Evolutionary conservation across 1,140 invertebrate species (phyloP).

Genomic region (Leguminivora glycinivorella): DNA sequence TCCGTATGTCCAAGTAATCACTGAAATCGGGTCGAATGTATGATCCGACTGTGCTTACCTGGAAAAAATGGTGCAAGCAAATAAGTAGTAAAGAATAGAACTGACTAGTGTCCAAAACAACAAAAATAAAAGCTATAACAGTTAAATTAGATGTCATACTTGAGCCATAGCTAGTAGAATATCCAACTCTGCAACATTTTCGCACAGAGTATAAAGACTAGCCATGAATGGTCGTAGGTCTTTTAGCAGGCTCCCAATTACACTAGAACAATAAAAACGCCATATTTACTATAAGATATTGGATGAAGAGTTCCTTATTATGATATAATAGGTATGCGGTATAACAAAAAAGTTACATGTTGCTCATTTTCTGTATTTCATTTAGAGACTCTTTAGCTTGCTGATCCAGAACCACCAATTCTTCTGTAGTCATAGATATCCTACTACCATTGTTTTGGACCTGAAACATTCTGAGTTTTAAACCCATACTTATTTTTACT

Average conservation of each 20-base stretch:
- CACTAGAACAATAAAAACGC: conserved; percentile 68
- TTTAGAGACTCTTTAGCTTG: conserved; percentile 86
- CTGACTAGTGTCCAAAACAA: conserved; percentile 33
- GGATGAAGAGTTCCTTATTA: too few species aligned
- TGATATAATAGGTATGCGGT: too few species aligned
- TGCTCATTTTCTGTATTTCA: conserved; percentile 90
- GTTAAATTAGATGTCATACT: conserved; percentile 54
- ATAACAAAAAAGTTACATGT: conserved; percentile 81
- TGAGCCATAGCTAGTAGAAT: conserved; percentile 87
- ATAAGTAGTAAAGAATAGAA: too few species aligned
- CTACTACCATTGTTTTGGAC: conserved; percentile 81
- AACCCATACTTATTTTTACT: too few species aligned
- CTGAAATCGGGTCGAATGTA: conserved; percentile 88
- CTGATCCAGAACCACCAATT: conserved; percentile 84
- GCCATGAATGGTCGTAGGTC: conserved; percentile 84
- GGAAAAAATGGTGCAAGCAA: conserved; percentile 24
- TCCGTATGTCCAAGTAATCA: conserved; percentile 83
- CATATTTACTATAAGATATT: too few species aligned
- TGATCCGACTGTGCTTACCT: conserved; percentile 75
- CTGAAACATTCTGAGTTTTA: conserved; percentile 54
- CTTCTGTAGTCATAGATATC: conserved; percentile 88
- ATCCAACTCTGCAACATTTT: conserved; percentile 89
- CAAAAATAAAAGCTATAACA: conserved; percentile 27
- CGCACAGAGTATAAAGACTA: conserved; percentile 89
- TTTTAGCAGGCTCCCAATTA: conserved; percentile 81